Evolutionary conservation across 2,113 vertebrate genomes (phyloP).

Genomic region (Tachysurus fulvidraco): DNA sequence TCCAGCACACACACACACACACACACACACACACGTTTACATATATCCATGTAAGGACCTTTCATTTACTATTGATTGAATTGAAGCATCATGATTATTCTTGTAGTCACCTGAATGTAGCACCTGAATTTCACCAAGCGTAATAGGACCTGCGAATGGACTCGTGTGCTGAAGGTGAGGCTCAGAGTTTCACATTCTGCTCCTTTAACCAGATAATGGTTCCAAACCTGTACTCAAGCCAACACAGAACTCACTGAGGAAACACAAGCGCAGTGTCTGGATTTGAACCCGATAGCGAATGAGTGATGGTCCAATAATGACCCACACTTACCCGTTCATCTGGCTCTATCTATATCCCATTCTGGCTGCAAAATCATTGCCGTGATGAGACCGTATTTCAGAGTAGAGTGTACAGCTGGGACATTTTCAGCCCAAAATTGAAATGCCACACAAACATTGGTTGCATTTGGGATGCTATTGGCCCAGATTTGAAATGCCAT

Average conservation of each 20-base stretch:
- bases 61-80: background rate
- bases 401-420: slow-evolving; percentile 33
- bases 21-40: background rate
- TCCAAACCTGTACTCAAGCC: background rate
- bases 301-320: slow-evolving; percentile 19
- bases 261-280: background rate
- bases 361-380: slow-evolving; percentile 5
- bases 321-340: slow-evolving; percentile 6
- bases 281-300: background rate
- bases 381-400: background rate
- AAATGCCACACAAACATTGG: slow-evolving; percentile 32
- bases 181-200: background rate
- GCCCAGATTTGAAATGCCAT: slow-evolving; percentile 27
- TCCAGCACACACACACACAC: background rate
- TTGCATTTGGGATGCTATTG: slow-evolving; percentile 25
- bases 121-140: background rate
- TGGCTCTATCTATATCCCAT: background rate
- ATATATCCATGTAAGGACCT: background rate
- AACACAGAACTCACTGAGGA: background rate
- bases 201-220: background rate
- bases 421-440: slow-evolving; percentile 27
- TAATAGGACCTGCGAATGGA: background rate
- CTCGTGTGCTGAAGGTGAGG: background rate
- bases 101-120: no score
- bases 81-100: background rate